These are phyloP conservation scores for Chionoecetes opilio DNA, from an alignment of 1,140 invertebrate species.

Conservation along the genomic window DNA sequence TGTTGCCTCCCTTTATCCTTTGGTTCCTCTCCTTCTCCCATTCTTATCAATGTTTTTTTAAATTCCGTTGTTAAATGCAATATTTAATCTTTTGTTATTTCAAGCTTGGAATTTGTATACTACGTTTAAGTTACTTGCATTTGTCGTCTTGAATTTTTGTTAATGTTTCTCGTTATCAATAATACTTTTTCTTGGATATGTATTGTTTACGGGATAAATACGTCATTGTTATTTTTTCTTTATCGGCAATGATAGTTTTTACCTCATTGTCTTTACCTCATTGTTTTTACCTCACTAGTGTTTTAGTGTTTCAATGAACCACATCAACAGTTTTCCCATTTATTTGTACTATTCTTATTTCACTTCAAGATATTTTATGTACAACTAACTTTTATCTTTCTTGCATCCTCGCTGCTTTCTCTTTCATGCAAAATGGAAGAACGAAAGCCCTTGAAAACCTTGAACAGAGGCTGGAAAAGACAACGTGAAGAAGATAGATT, in stretches of 20 bases:
- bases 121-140: too few relatives aligned
- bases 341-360: too few relatives aligned
- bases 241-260: neutral
- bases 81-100: too few relatives aligned
- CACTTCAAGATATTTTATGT: too few relatives aligned
- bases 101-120: too few relatives aligned
- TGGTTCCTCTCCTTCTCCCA: neutral
- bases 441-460: too few relatives aligned
- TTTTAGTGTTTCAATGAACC: too few relatives aligned
- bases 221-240: neutral
- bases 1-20: neutral
- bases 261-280: neutral
- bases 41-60: neutral
- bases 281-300: too few relatives aligned
- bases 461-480: neutral
- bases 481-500: neutral
- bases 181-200: too few relatives aligned
- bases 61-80: neutral
- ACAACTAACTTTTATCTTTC: neutral
- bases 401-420: neutral
- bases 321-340: too few relatives aligned
- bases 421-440: neutral
- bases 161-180: neutral
- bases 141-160: neutral
- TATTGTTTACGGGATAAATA: too few relatives aligned